Base-by-base conservation (phyloP, 2,797 vertebrate genomes). In the Poeciliopsis presidionis region DNA sequence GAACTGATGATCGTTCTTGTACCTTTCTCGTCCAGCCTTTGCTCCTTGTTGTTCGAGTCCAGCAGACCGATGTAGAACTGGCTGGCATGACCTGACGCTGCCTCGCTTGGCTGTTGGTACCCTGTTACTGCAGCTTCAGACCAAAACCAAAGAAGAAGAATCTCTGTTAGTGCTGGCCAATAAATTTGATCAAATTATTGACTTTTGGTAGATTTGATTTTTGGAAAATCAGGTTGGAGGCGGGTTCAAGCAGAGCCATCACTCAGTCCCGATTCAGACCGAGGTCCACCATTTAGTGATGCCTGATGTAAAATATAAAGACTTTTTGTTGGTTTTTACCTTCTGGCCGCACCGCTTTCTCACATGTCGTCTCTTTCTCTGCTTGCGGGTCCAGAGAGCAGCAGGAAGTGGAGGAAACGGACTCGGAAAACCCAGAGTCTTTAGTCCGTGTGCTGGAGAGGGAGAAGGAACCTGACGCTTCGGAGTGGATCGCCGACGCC, bases 21-120 rank as follows among this genome's bases (percentile, higher is more conserved):
- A 99, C 98, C 98, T 96, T 95, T 99, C 82, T 99, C 98, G 87
- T 99, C 98, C 87, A 99, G 94, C 86, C 96, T 96, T 84, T 97
- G 95, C 61, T 99, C 98, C 89, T 97, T 97, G 92, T 94, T 97
- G 86, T 94, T 93, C 0, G 95, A 81, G 0, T 99, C 98, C 1
- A 97, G 95, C 87, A 97, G 90, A 69, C 95, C 96, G 75, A 99
- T 98, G 90, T 97, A 97, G 93, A 99, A 99, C 89, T 97, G 97
- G 5, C 97, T 95, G 53, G 95, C 89, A 0, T 96, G 96, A 46
- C 96, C 90, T 22, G 93, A 96, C 28, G 92, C 80, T 0, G 94
- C 89, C 73, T 97, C 97, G 74, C 94, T 93, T 1, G 97, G 94
- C 61, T 99, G 98, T 55, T 99, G 98, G 91, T 98, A 99, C 33